A percentile compares a stretch with the other conserved stretches of the same genome.
These are phyloP conservation scores for Todiramphus saurophagus DNA, from an alignment of 2,113 vertebrate species.

Conservation along the genomic window DNA sequence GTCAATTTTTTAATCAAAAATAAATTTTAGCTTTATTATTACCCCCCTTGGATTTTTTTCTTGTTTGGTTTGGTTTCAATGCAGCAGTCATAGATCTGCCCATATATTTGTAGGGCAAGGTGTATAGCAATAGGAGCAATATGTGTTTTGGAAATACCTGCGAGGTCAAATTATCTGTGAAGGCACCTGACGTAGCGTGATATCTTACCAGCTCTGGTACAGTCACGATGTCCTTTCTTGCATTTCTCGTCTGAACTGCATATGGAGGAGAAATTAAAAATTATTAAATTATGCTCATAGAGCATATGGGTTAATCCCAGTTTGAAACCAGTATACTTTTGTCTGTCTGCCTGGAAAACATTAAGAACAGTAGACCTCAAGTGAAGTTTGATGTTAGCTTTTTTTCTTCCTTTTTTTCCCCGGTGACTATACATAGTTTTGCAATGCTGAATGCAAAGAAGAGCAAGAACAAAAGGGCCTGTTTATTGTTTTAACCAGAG, in stretches of 20 bases:
- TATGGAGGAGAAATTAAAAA: not conserved
- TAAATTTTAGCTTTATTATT: not conserved
- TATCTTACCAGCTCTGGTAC: not conserved
- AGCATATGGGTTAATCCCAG: not conserved
- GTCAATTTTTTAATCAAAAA: not conserved
- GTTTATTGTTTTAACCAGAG: conserved; percentile 17
- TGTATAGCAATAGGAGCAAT: not conserved
- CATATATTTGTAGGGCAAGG: not conserved
- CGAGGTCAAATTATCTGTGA: not conserved
- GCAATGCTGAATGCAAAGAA: not conserved
- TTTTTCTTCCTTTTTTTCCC: not conserved
- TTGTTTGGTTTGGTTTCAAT: not conserved
- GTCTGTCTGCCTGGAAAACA: not conserved
- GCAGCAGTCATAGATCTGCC: not conserved
- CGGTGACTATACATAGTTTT: not conserved
- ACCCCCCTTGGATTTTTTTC: not conserved
- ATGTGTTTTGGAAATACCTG: not conserved
- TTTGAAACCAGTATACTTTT: not conserved
- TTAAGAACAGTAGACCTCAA: not conserved
- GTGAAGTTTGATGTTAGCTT: not conserved
- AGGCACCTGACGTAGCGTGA: not conserved
- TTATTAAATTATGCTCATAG: not conserved
- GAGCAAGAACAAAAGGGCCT: not conserved
- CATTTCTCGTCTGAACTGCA: not conserved
- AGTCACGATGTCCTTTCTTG: not conserved